A percentile compares a stretch with the other conserved stretches of the same genome.
phyloP scores from a whole-genome alignment of 1,140 invertebrate species.

The Cyrtorhinus lividipennis region DNA sequence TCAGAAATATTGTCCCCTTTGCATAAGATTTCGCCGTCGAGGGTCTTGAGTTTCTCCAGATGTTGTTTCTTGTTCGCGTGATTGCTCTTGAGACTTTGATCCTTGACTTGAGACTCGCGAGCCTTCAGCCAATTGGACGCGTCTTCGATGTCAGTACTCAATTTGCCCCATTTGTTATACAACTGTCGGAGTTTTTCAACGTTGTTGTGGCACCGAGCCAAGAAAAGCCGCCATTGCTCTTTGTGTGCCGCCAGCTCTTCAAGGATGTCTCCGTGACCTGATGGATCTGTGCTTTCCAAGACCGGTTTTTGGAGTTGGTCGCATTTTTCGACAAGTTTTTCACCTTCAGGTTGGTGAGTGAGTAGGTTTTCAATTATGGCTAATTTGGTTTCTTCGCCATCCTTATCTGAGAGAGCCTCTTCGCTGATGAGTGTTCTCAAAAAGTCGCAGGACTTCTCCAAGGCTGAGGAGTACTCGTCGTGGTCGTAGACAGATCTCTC shows the following conservation, averaged over 20 bases:
- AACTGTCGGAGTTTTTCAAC: conserved; percentile 52
- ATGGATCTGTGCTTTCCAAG: conserved; percentile 58
- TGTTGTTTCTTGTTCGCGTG: conserved; percentile 66
- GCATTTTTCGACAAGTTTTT: conserved; percentile 52
- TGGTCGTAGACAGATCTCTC: conserved; percentile 65
- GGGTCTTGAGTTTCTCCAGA: conserved; percentile 56
- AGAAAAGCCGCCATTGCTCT: conserved; percentile 59
- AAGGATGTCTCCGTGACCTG: conserved; percentile 57
- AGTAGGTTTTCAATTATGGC: conserved; percentile 58
- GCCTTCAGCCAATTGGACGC: conserved; percentile 70
- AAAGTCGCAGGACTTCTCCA: conserved; percentile 59
- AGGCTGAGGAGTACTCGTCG: conserved; percentile 61
- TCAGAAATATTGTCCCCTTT: conserved; percentile 57
- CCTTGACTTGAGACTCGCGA: conserved; percentile 69
- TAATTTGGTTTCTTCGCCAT: conserved; percentile 57
- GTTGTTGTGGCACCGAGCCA: conserved; percentile 49
- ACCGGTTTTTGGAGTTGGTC: conserved; percentile 54
- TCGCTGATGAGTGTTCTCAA: conserved; percentile 51
- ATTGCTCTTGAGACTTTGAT: conserved; percentile 76
- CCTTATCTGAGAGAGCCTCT: conserved; percentile 53
- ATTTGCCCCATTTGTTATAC: conserved; percentile 61
- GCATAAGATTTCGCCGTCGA: conserved; percentile 56
- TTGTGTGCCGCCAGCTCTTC: conserved; percentile 61
- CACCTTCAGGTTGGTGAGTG: conserved; percentile 53
- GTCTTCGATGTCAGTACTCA: conserved; percentile 57